Conservation (phyloP, 2,797 vertebrate genomes). For the Kryptolebias ocellatus region DNA sequence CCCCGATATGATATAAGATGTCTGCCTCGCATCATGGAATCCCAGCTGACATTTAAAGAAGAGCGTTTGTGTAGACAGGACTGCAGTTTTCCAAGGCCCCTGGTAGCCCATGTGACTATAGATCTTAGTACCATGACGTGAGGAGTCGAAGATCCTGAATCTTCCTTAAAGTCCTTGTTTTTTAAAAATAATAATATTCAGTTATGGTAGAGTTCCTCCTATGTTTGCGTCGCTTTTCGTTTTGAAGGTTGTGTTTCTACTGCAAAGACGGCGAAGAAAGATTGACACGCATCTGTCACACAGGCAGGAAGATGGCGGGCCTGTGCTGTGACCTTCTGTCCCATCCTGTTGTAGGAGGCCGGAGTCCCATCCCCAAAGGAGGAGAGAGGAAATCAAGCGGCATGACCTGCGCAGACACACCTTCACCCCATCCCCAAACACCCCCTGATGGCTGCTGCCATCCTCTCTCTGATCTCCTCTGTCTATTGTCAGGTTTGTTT, state of each 20-base stretch:
- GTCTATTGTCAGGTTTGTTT: conserved; percentile 74
- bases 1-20: no score
- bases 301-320: conserved; percentile 70
- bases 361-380: conserved; percentile 60
- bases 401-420: conserved; percentile 65
- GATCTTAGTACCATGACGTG: no score
- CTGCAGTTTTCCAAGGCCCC: no score
- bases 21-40: no score
- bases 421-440: conserved; percentile 27
- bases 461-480: conserved; percentile 58
- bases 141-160: no score
- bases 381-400: conserved; percentile 48
- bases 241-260: background rate
- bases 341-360: conserved; percentile 68
- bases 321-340: conserved; percentile 75
- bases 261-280: conserved; percentile 16
- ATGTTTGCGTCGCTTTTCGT: background rate
- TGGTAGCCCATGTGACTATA: no score
- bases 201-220: no score
- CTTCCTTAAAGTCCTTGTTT: no score
- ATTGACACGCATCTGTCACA: conserved; percentile 66
- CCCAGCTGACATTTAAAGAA: no score
- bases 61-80: no score
- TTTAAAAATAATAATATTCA: no score
- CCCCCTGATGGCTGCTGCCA: conserved; percentile 31